These are phyloP conservation scores for Andrena trimmerana DNA, from an alignment of 2,888 invertebrate species.

Conservation along the genomic window DNA sequence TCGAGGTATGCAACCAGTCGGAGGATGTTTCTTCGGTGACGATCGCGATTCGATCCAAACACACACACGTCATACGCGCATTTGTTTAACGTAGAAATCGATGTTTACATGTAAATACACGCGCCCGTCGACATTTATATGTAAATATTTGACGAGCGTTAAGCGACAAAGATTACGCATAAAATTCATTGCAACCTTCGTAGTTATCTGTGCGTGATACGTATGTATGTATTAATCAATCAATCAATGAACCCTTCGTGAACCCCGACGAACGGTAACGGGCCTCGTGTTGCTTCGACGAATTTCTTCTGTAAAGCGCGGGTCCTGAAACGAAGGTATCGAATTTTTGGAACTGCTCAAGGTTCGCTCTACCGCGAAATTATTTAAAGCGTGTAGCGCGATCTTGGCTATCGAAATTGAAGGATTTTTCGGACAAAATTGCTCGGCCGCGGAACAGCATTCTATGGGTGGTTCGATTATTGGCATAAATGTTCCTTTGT, in stretches of 20 bases:
- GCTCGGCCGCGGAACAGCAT: conserved; percentile 1
- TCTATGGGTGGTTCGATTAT: background rate
- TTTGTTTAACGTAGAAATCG: conserved; percentile 46
- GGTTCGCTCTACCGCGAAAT: background rate
- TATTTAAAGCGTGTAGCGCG: background rate
- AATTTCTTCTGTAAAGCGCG: conserved; percentile 17
- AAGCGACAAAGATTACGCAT: conserved; percentile 57
- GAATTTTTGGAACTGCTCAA: conserved; percentile 22
- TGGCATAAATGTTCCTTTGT: background rate
- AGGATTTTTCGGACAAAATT: background rate
- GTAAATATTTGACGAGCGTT: conserved; percentile 67
- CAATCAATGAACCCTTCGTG: conserved; percentile 3
- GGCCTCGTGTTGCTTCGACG: conserved; percentile 26
- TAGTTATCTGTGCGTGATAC: conserved; percentile 35
- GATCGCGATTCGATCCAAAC: conserved; percentile 23
- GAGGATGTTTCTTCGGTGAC: conserved; percentile 31
- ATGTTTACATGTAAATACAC: conserved; percentile 65
- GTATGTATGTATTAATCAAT: background rate
- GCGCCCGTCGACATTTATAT: conserved; percentile 45
- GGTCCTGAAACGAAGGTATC: conserved; percentile 18
- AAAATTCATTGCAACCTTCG: conserved; percentile 28
- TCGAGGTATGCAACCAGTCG: conserved; percentile 53
- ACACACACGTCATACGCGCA: conserved; percentile 21
- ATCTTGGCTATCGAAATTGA: conserved; percentile 9
- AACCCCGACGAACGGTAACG: conserved; percentile 23